phyloP scores from a whole-genome alignment of 2,797 vertebrate genomes.

The Mormyrops boulengeri region DNA sequence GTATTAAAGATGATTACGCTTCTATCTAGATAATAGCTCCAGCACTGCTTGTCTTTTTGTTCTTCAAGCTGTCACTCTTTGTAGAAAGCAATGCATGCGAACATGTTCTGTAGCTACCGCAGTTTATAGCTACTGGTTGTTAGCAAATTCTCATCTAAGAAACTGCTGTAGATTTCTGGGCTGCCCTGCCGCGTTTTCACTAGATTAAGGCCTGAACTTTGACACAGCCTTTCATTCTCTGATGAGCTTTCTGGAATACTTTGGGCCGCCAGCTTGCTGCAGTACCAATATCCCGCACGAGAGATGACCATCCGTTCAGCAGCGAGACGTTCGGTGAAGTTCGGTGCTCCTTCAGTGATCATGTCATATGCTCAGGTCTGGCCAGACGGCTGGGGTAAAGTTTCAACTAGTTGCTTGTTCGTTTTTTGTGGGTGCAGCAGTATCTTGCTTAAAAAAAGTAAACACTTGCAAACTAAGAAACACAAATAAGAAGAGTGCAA shows the following conservation, averaged over 20 bases:
- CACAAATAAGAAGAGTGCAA: neutral
- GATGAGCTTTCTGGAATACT: neutral
- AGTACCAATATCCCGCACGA: neutral
- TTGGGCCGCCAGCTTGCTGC: neutral
- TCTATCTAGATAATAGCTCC: neutral
- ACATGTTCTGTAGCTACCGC: neutral
- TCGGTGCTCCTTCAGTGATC: neutral
- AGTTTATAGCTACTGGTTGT: neutral
- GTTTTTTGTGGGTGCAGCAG: neutral
- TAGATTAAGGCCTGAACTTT: neutral
- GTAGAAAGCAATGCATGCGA: neutral
- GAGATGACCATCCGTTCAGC: neutral
- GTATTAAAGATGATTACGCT: neutral
- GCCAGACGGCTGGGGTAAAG: neutral
- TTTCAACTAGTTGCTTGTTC: neutral
- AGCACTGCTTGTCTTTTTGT: neutral
- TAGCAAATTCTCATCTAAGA: neutral
- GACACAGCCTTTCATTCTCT: neutral
- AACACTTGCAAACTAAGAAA: neutral
- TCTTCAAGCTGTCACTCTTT: neutral
- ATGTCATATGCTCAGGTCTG: neutral
- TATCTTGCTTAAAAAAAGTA: neutral
- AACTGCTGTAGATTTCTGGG: neutral
- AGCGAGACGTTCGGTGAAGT: neutral
- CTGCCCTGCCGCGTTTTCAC: neutral